phyloP scores from a whole-genome alignment of 2,797 vertebrate genomes.

The Lutjanus argentimaculatus region DNA sequence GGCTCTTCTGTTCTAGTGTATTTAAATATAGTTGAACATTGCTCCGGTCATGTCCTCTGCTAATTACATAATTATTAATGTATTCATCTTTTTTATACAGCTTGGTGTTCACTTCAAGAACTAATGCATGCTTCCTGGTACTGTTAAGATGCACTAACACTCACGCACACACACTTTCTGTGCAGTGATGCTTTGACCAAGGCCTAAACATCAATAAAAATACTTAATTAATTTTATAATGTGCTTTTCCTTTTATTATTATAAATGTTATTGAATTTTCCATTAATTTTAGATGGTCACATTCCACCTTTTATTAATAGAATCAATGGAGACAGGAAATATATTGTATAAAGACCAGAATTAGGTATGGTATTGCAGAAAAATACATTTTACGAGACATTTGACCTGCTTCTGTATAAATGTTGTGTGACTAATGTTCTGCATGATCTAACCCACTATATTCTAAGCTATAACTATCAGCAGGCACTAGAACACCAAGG shows the following conservation, averaged over 20 bases:
- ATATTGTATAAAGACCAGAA: no score
- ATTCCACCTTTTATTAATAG: not conserved
- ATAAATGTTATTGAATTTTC: no score
- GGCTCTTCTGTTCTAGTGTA: slow-evolving; percentile 1
- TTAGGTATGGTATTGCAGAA: not conserved
- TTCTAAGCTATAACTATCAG: slow-evolving; percentile 46
- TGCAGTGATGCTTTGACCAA: no score
- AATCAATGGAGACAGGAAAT: not conserved
- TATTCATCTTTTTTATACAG: slow-evolving; percentile 47
- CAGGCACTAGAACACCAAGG: slow-evolving; percentile 25
- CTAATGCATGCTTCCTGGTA: slow-evolving; percentile 20
- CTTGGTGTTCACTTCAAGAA: slow-evolving; percentile 19
- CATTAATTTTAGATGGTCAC: not conserved
- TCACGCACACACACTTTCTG: not conserved
- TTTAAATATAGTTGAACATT: slow-evolving; percentile 16
- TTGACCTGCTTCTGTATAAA: slow-evolving; percentile 13
- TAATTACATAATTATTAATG: slow-evolving; percentile 57
- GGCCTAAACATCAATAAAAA: no score
- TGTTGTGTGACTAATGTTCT: slow-evolving; percentile 6
- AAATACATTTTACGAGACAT: not conserved
- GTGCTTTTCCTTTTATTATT: not conserved
- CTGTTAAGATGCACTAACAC: slow-evolving; percentile 9
- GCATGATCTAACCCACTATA: slow-evolving; percentile 27
- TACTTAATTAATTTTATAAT: no score
- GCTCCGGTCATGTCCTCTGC: slow-evolving; percentile 20